These are phyloP conservation scores for Lamellibrachia columna DNA, from an alignment of 2,888 invertebrate genomes.

Conservation along the genomic window DNA sequence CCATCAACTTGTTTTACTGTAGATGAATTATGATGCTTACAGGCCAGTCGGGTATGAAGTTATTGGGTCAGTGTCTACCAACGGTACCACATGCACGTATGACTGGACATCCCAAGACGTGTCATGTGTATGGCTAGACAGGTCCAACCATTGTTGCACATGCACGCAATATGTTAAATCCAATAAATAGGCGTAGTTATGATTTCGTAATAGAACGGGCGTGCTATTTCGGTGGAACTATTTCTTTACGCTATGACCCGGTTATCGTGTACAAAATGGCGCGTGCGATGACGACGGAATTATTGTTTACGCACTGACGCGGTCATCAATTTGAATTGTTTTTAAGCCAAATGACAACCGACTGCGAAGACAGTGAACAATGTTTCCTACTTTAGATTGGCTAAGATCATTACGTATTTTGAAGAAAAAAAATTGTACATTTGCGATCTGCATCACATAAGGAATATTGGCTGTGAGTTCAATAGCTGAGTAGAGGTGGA, in stretches of 20 bases:
- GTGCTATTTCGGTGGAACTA: too few relatives aligned
- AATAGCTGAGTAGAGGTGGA: not conserved
- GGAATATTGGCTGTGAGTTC: not conserved
- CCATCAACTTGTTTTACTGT: not conserved
- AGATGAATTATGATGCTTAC: not conserved
- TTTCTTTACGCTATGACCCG: too few relatives aligned
- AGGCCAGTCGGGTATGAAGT: not conserved
- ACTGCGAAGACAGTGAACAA: too few relatives aligned
- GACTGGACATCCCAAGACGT: not conserved
- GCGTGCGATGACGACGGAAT: too few relatives aligned
- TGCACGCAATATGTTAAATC: not conserved
- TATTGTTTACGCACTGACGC: too few relatives aligned
- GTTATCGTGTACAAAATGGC: too few relatives aligned
- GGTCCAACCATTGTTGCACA: not conserved
- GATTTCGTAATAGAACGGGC: not conserved
- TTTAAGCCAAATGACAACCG: too few relatives aligned
- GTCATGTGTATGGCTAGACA: not conserved
- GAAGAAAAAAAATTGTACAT: too few relatives aligned
- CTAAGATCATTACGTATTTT: too few relatives aligned
- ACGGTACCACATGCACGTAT: not conserved
- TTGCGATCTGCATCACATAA: not conserved
- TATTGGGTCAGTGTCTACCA: not conserved
- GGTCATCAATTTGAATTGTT: too few relatives aligned
- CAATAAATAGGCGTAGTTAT: not conserved
- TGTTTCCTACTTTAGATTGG: too few relatives aligned